Percentiles rank a stretch among this genome's conserved stretches.
Evolutionary conservation across 2,888 invertebrate genomes (phyloP).

Genomic region (Hirtodrosophila trivittata): DNA sequence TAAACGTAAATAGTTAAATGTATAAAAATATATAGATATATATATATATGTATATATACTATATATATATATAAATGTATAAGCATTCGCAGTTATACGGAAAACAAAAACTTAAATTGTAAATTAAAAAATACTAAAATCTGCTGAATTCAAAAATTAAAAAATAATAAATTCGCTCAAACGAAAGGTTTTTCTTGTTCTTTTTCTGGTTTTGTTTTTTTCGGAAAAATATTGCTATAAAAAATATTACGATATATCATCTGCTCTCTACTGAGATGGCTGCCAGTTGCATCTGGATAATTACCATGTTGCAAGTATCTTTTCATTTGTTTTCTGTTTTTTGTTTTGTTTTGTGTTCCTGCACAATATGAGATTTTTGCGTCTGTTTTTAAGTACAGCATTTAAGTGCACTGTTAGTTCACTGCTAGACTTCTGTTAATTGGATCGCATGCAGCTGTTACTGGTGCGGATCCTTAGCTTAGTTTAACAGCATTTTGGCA

Average conservation of each 20-base stretch:
- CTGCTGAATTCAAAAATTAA: conserved; percentile 33
- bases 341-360: conserved; percentile 18
- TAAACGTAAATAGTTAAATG: conserved; percentile 34
- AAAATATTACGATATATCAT: conserved; percentile 50
- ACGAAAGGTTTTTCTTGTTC: conserved; percentile 66
- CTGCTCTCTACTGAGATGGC: conserved; percentile 29
- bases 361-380: conserved; percentile 9
- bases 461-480: conserved; percentile 8
- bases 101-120: conserved; percentile 29
- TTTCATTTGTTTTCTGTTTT: conserved; percentile 34
- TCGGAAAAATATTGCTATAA: conserved; percentile 56
- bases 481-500: conserved; percentile 76
- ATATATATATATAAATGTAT: conserved; percentile 30
- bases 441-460: conserved; percentile 18
- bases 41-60: conserved; percentile 26
- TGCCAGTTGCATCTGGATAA: conserved; percentile 20
- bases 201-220: conserved; percentile 12
- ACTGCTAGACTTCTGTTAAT: conserved; percentile 40
- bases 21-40: conserved; percentile 27
- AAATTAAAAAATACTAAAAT: conserved; percentile 48
- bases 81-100: conserved; percentile 18
- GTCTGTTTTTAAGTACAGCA: conserved; percentile 73
- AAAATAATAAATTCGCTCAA: conserved; percentile 73
- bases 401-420: conserved; percentile 76
- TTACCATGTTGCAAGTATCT: conserved; percentile 4